Evolutionary conservation across 2,113 vertebrate genomes (phyloP).

Genomic region (Pedionomus torquatus): DNA sequence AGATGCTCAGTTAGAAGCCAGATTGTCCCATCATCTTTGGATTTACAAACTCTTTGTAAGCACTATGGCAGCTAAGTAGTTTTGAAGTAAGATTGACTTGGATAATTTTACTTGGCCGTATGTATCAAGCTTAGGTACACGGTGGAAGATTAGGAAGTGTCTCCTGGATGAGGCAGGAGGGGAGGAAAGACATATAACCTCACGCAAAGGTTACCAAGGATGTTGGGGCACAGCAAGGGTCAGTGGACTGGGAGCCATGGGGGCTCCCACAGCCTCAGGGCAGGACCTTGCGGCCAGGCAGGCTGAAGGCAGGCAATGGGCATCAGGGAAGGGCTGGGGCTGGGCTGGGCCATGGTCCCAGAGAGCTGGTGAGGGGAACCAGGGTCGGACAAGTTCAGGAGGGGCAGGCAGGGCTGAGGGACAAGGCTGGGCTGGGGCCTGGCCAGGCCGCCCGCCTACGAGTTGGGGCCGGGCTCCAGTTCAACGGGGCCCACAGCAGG

Average conservation of each 20-base stretch:
- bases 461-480: rapidly evolving
- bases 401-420: rapidly evolving
- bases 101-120: background rate
- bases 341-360: rapidly evolving
- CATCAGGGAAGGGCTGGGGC: background rate
- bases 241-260: background rate
- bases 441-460: rapidly evolving
- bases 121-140: background rate
- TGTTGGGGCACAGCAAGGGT: background rate
- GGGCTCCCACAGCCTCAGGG: rapidly evolving
- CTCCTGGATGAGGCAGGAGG: background rate
- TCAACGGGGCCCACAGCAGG: background rate
- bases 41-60: background rate
- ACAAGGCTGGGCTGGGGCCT: background rate
- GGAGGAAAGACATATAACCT: background rate
- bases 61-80: background rate
- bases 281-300: background rate
- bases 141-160: background rate
- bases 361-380: background rate
- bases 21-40: background rate
- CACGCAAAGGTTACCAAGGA: background rate
- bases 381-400: background rate
- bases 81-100: background rate
- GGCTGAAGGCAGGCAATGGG: background rate
- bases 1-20: background rate